Base-by-base conservation (phyloP, 2,888 invertebrate species). In the Agriopis marginaria region DNA sequence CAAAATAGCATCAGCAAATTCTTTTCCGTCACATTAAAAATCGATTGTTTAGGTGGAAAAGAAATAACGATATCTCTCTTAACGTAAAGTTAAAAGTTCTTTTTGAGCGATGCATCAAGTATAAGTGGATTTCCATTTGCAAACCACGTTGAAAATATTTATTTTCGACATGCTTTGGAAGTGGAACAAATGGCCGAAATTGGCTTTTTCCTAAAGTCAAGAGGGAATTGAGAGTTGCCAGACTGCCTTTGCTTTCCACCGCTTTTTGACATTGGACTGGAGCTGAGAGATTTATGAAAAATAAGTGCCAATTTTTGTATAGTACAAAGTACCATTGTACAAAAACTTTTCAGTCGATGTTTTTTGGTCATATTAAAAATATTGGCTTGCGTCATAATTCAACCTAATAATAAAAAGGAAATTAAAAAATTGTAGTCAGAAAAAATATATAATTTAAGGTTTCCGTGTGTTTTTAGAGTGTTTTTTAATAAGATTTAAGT, bases 181-280 rank as follows among this genome's bases (percentile, higher is more conserved):
- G 32, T 32, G 32, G 32, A 32, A 32, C 32, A 32, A 32, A 3
- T 32, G 32, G 5, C 54, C 49, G 7, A 60, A 66, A 62, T 66
- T 60, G 56, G 44, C 44, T 60, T 62, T 23, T 56, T 61, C 54
- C 47, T 14, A 49, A 66, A 55, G 67, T 62, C 56, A n/a, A 62
- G 44, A 39, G 62, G 62, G 62, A 56, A 58, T 67, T 42, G 62
- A 51, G 53, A 67, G 55, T 23, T 17, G 47, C 7, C 59, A 61
- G 54, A 17, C 51, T 39, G 54, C 39, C 14, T 49, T 61, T 61
- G 50, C 61, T 32, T 53, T 44, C 39, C n/a, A 42, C 39, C 47
- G 49, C 23, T 61, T 12, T 66, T 61, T 62, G 56, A 62, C 50
- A 67, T 7, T 42, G 49, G 23, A 23, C 49, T 40, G 23, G n/a